A percentile compares a stretch with the other conserved stretches of the same genome.
These are phyloP conservation scores for Ammodramus savannarum DNA, from an alignment of 2,113 vertebrate genomes.

Conservation along the genomic window DNA sequence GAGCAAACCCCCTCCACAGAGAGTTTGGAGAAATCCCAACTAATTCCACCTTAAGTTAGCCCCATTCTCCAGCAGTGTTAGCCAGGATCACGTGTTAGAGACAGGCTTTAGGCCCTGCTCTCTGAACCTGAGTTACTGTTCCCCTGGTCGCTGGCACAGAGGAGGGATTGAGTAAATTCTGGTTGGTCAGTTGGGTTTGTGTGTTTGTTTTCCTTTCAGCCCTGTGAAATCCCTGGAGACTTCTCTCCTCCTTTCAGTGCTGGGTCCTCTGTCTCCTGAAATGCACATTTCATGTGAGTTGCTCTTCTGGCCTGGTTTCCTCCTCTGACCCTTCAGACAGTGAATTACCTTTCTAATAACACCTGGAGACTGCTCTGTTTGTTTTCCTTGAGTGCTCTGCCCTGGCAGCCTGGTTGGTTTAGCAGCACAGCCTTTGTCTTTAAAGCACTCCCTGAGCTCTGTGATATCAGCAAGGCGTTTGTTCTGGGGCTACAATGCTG, in stretches of 20 bases:
- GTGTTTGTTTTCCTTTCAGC: neutral
- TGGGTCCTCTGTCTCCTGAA: neutral
- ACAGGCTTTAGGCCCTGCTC: neutral
- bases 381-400: neutral
- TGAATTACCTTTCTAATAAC: neutral
- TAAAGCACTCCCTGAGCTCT: neutral
- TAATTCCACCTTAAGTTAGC: neutral
- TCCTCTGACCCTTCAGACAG: neutral
- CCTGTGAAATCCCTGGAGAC: neutral
- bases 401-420: neutral
- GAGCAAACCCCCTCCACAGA: accelerated
- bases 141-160: neutral
- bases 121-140: neutral
- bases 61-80: neutral
- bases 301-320: neutral
- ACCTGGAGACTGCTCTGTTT: accelerated
- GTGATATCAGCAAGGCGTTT: neutral
- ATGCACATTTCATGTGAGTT: neutral
- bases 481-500: neutral
- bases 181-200: neutral
- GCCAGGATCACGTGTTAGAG: neutral
- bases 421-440: neutral
- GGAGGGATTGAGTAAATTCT: neutral
- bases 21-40: neutral
- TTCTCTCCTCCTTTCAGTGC: neutral